Conservation (phyloP, 92 coral and sea anemone genomes). For the Paragorgia papillata region DNA sequence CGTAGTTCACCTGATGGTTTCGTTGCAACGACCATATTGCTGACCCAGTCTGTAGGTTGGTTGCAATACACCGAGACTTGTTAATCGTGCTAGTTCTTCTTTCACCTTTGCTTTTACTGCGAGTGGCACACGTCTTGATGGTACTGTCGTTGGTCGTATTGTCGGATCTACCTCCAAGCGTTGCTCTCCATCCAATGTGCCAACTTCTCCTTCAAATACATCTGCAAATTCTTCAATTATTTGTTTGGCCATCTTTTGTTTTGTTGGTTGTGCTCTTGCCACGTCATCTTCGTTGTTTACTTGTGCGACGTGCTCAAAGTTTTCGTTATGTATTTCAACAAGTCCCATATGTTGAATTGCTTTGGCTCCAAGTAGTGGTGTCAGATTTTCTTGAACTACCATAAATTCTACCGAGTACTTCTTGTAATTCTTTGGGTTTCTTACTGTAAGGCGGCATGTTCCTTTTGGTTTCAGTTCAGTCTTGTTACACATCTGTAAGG, state of each 20-base stretch:
- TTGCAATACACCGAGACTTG: conserved; percentile 21
- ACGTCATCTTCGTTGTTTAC: neutral
- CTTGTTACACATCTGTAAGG: conserved; percentile 63
- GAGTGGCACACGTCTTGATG: conserved; percentile 46
- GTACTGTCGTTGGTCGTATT: conserved; percentile 20
- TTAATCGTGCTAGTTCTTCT: conserved; percentile 49
- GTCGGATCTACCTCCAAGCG: conserved; percentile 11
- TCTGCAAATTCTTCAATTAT: conserved; percentile 11
- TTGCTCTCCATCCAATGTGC: neutral
- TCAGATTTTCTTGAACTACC: conserved; percentile 42
- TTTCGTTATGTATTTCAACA: conserved; percentile 51
- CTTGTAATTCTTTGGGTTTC: conserved; percentile 50
- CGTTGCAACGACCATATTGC: conserved; percentile 36
- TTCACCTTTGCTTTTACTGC: conserved; percentile 39
- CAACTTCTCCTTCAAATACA: conserved; percentile 8
- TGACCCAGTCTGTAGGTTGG: conserved; percentile 51
- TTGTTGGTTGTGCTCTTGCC: neutral
- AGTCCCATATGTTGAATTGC: conserved; percentile 55
- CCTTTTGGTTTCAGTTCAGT: conserved; percentile 58
- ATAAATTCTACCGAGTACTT: conserved; percentile 64
- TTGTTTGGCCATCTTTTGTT: neutral
- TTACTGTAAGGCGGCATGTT: conserved; percentile 34
- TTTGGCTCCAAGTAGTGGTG: conserved; percentile 54
- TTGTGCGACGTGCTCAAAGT: neutral
- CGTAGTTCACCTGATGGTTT: conserved; percentile 45